These are phyloP conservation scores for Sarcoramphus papa DNA, from an alignment of 2,797 vertebrate genomes.

Conservation along the genomic window DNA sequence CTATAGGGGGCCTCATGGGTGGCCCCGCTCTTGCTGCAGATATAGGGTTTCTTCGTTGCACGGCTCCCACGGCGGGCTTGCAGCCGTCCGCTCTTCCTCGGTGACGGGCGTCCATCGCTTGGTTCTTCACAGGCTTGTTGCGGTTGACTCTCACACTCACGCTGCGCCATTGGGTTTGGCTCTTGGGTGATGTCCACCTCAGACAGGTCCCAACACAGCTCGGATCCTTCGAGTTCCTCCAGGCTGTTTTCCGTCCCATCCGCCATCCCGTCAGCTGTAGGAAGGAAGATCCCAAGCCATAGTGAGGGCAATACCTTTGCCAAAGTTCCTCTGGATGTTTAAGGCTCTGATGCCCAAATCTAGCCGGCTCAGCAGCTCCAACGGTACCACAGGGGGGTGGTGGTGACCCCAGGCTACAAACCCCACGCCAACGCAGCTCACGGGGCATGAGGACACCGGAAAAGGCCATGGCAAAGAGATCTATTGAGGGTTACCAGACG, in stretches of 20 bases:
- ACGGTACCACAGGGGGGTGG: accelerated
- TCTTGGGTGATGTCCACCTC: not conserved
- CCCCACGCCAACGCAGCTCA: not conserved
- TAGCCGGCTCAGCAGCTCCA: not conserved
- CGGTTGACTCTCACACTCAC: not conserved
- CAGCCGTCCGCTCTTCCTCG: not conserved
- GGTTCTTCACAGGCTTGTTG: not conserved
- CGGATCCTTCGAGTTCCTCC: not conserved
- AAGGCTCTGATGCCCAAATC: no score
- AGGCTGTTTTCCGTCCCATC: not conserved
- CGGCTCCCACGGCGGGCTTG: not conserved
- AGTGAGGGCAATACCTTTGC: not conserved
- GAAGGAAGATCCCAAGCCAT: not conserved
- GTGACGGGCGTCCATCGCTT: accelerated
- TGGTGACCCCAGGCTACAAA: not conserved
- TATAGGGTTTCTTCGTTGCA: not conserved
- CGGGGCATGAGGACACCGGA: not conserved
- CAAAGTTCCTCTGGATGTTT: not conserved
- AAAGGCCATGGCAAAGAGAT: not conserved
- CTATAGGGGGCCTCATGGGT: not conserved
- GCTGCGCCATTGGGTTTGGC: not conserved
- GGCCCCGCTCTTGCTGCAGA: not conserved
- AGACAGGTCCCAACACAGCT: accelerated
- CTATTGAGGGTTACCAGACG: not conserved
- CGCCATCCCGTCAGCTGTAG: not conserved